These are phyloP conservation scores for Acanthornis magna DNA, from an alignment of 2,797 vertebrate species.

Conservation along the genomic window DNA sequence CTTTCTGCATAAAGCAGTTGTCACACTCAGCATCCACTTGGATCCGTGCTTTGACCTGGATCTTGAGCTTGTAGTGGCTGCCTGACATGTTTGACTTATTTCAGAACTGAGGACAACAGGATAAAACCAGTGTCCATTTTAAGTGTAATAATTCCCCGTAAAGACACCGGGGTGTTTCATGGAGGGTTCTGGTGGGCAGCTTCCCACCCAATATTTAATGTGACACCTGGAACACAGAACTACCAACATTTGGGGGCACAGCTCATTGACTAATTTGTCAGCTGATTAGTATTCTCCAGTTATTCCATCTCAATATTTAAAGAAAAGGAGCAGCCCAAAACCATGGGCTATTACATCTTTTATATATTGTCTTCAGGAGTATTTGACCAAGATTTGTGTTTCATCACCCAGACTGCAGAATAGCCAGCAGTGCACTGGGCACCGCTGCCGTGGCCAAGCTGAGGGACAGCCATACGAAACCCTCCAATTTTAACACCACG, in stretches of 20 bases:
- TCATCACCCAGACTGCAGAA: background rate
- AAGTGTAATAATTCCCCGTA: slow-evolving; percentile 41
- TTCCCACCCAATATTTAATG: slow-evolving; percentile 52
- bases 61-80: slow-evolving; percentile 48
- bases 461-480: background rate
- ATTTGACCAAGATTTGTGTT: background rate
- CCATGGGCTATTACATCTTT: background rate
- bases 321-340: background rate
- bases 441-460: background rate
- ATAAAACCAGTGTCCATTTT: background rate
- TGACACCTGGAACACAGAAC: slow-evolving; percentile 52
- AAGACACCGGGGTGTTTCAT: slow-evolving; percentile 39
- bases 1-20: slow-evolving; percentile 42
- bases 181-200: slow-evolving; percentile 31
- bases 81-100: slow-evolving; percentile 53
- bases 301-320: background rate
- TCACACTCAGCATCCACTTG: slow-evolving; percentile 55
- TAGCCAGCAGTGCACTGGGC: background rate
- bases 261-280: slow-evolving; percentile 52
- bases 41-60: slow-evolving; percentile 57
- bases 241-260: slow-evolving; percentile 13
- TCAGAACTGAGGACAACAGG: slow-evolving; percentile 31
- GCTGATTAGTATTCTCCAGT: background rate
- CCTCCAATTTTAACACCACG: background rate
- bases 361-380: background rate